Conservation (phyloP, 2,113 vertebrate species). For the Bambusicola thoracicus region DNA sequence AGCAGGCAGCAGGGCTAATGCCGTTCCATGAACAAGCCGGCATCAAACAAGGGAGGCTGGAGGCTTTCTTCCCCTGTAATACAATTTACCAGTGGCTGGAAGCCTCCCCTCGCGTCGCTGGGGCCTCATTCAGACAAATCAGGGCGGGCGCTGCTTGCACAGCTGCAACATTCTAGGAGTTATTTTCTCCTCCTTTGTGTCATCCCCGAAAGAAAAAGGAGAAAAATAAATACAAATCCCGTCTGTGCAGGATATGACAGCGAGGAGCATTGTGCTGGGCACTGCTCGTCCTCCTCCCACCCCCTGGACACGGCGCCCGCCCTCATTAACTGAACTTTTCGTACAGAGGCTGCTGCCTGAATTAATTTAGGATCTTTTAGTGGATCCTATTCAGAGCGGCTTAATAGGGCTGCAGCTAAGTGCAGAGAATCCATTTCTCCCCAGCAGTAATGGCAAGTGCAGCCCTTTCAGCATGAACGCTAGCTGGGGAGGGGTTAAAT, state of each 20-base stretch:
- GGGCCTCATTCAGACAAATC: background rate
- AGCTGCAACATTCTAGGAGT: constrained; percentile 53
- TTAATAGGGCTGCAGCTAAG: background rate
- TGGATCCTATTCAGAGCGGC: constrained; percentile 22
- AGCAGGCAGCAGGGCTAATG: constrained; percentile 43
- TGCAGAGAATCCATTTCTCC: constrained; percentile 17
- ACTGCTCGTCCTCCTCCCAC: background rate
- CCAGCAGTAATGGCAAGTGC: background rate
- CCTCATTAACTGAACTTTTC: constrained; percentile 45
- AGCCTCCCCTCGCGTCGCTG: constrained; percentile 2
- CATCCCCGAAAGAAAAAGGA: constrained; percentile 20
- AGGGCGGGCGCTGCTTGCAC: constrained; percentile 31
- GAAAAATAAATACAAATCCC: constrained; percentile 39
- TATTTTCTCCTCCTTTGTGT: constrained; percentile 54
- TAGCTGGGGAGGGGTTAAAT: background rate
- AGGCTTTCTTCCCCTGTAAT: constrained; percentile 6
- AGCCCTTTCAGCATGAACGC: background rate
- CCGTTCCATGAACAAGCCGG: background rate
- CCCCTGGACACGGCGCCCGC: background rate
- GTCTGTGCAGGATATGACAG: constrained; percentile 36
- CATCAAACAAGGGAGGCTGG: background rate
- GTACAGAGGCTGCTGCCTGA: background rate
- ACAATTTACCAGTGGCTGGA: constrained; percentile 12
- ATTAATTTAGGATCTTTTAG: constrained; percentile 55
- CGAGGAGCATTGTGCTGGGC: background rate